phyloP scores from a whole-genome alignment of 2,888 invertebrate species.

The Spisula subtruncata region DNA sequence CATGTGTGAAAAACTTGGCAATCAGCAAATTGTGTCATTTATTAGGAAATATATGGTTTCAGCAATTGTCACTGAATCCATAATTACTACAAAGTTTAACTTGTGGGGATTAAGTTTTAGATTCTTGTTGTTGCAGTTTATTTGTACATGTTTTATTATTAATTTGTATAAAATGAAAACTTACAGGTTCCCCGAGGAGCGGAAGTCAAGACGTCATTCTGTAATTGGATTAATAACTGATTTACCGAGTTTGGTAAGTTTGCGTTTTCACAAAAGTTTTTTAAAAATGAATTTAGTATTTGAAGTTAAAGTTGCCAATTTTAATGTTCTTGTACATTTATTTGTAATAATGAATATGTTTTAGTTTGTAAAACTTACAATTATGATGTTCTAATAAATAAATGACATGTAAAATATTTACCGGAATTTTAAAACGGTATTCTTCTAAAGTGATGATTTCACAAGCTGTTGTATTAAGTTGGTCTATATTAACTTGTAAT shows the following conservation, averaged over 20 bases:
- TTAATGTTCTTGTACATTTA: too few relatives aligned
- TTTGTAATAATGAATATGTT: too few relatives aligned
- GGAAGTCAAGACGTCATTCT: slow-evolving; percentile 74
- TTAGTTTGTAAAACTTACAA: too few relatives aligned
- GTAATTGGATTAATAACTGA: slow-evolving; percentile 74
- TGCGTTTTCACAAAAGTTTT: neutral
- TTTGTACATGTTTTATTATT: neutral
- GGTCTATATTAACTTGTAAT: too few relatives aligned
- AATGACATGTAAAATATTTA: too few relatives aligned
- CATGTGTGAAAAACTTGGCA: too few relatives aligned
- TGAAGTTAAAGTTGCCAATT: too few relatives aligned
- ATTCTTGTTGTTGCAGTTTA: neutral
- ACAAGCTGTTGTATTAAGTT: too few relatives aligned
- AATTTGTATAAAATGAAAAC: slow-evolving; percentile 10
- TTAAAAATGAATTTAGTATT: too few relatives aligned
- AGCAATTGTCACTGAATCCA: neutral
- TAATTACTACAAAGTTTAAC: neutral
- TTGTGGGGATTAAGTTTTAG: neutral
- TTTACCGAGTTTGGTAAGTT: slow-evolving; percentile 72
- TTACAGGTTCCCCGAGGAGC: slow-evolving; percentile 72
- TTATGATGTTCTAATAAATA: too few relatives aligned
- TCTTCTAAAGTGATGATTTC: too few relatives aligned
- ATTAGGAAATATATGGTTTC: neutral
- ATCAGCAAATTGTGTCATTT: neutral
- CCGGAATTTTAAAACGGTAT: too few relatives aligned